These are phyloP conservation scores for Rotaria macrura DNA, from an alignment of 2,888 invertebrate genomes.

Conservation along the genomic window DNA sequence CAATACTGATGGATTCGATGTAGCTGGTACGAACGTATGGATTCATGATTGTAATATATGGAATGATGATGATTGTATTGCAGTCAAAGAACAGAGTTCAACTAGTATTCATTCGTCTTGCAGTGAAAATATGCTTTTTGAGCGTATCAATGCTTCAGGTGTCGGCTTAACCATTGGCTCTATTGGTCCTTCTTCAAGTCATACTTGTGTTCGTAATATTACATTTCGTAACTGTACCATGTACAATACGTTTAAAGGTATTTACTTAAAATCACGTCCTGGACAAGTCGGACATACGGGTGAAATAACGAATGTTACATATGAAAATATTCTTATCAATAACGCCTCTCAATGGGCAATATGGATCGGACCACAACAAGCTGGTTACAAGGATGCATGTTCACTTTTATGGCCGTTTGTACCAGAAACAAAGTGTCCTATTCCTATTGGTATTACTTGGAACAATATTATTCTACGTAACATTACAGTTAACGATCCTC, in stretches of 20 bases:
- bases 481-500: not conserved
- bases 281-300: not conserved
- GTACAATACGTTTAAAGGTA: not conserved
- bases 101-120: not conserved
- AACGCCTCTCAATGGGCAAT: not conserved
- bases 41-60: not conserved
- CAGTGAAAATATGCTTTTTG: not conserved
- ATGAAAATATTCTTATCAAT: not conserved
- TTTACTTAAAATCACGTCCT: not conserved
- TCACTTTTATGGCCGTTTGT: not conserved
- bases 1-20: not conserved
- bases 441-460: not conserved
- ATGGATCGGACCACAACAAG: not conserved
- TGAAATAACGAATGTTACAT: not conserved
- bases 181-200: not conserved
- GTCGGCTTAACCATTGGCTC: not conserved
- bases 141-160: not conserved
- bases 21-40: not conserved
- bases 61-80: conserved; percentile 8
- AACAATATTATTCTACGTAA: not conserved
- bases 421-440: not conserved
- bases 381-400: not conserved
- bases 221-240: not conserved
- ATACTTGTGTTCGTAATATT: not conserved
- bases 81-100: not conserved